Conservation (phyloP, 2,888 invertebrate genomes). For the Macroteleia sp. region DNA sequence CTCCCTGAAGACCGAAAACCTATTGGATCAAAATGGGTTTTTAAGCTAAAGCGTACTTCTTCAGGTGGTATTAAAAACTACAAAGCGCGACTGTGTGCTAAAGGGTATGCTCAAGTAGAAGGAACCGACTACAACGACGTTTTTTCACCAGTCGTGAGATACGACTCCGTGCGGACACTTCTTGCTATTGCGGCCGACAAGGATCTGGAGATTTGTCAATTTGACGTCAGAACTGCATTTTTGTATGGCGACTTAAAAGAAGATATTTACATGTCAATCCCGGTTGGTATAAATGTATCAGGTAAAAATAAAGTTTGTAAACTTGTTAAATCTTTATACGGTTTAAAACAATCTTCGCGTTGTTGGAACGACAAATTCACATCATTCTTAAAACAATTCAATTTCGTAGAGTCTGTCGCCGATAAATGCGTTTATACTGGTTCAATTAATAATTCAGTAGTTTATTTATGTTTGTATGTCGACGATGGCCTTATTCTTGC, state of each 20-base stretch:
- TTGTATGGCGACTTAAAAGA: slow-evolving; percentile 48
- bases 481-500: slow-evolving; percentile 26
- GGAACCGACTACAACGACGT: slow-evolving; percentile 18
- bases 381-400: background rate
- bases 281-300: slow-evolving; percentile 4
- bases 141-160: slow-evolving; percentile 13
- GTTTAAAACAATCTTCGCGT: slow-evolving; percentile 35
- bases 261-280: slow-evolving; percentile 29
- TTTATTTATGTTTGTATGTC: slow-evolving; percentile 28
- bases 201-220: slow-evolving; percentile 35
- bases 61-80: background rate
- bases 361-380: slow-evolving; percentile 27
- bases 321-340: slow-evolving; percentile 24
- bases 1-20: background rate
- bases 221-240: slow-evolving; percentile 61
- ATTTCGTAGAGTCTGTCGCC: slow-evolving; percentile 1
- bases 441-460: background rate
- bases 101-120: background rate
- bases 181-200: slow-evolving; percentile 53
- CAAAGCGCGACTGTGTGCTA: slow-evolving; percentile 8
- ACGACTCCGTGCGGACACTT: slow-evolving; percentile 3
- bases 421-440: slow-evolving; percentile 27
- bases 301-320: background rate
- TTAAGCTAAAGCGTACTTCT: slow-evolving; percentile 4
- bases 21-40: slow-evolving; percentile 12